phyloP scores from a whole-genome alignment of 2,888 invertebrate species.

The Caenorhabditis sinica region DNA sequence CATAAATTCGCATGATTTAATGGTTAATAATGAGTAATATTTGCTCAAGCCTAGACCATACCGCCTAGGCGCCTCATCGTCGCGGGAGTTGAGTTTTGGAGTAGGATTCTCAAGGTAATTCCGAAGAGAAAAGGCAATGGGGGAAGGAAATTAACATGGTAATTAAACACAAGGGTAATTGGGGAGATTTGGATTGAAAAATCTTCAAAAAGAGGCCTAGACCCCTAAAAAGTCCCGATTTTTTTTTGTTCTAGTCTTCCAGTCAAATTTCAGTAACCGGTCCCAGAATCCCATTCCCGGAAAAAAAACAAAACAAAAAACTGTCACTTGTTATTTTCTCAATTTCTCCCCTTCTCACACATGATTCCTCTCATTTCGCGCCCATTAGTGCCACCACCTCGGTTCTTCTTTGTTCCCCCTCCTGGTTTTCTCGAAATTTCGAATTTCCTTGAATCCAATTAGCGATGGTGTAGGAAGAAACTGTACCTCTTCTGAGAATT shows the following conservation, averaged over 20 bases:
- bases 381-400: slow-evolving; percentile 9
- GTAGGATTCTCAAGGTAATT: slow-evolving; percentile 1
- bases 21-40: slow-evolving; percentile 61
- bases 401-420: not conserved
- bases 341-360: slow-evolving; percentile 29
- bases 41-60: slow-evolving; percentile 42
- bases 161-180: not conserved
- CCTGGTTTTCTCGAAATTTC: slow-evolving; percentile 7
- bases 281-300: not conserved
- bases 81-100: not conserved
- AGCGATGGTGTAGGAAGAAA: not conserved
- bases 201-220: not conserved
- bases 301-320: not conserved
- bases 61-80: slow-evolving; percentile 34
- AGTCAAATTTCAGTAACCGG: not conserved
- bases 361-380: slow-evolving; percentile 30
- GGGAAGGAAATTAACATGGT: not conserved
- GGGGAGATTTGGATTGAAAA: no score
- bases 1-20: slow-evolving; percentile 63
- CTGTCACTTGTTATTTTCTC: not conserved
- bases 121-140: not conserved
- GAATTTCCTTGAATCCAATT: slow-evolving; percentile 43
- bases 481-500: slow-evolving; percentile 1
- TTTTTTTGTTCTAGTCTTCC: not conserved
- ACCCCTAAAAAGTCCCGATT: not conserved